A percentile compares a stretch with the other conserved stretches of the same genome.
phyloP scores from a whole-genome alignment of 1,140 invertebrate species.

The Andricus grossulariae region DNA sequence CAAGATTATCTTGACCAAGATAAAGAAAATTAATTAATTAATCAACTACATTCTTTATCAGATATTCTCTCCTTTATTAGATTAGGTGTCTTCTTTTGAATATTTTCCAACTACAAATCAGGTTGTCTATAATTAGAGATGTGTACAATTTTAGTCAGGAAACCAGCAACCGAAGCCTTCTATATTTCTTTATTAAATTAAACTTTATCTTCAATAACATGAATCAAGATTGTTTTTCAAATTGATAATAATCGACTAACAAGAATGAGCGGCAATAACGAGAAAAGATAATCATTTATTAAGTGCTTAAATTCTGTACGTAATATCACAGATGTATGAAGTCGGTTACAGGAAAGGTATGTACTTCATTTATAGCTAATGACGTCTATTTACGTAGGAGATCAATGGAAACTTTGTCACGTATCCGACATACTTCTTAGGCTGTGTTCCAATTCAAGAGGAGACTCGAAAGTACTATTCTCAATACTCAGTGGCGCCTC shows the following conservation, averaged over 20 bases:
- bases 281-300: slow-evolving; percentile 8
- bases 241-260: background rate
- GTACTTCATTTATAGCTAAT: slow-evolving; percentile 10
- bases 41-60: background rate
- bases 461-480: no score
- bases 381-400: slow-evolving; percentile 25
- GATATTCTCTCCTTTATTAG: background rate
- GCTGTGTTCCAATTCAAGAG: background rate
- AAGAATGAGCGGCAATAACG: background rate
- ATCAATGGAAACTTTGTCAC: slow-evolving; percentile 21
- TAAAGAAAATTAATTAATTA: background rate
- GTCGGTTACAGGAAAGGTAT: slow-evolving; percentile 17
- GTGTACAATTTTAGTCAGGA: no score
- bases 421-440: background rate
- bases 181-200: background rate
- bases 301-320: background rate
- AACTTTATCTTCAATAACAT: background rate
- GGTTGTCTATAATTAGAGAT: no score
- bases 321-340: slow-evolving; percentile 6
- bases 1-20: slow-evolving; percentile 2
- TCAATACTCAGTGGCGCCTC: no score
- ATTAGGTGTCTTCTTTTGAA: background rate
- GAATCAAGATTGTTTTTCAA: background rate
- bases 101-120: no score
- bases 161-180: no score